Base-by-base conservation (phyloP, 1,140 invertebrate genomes). In the Leptoteleia sp. region DNA sequence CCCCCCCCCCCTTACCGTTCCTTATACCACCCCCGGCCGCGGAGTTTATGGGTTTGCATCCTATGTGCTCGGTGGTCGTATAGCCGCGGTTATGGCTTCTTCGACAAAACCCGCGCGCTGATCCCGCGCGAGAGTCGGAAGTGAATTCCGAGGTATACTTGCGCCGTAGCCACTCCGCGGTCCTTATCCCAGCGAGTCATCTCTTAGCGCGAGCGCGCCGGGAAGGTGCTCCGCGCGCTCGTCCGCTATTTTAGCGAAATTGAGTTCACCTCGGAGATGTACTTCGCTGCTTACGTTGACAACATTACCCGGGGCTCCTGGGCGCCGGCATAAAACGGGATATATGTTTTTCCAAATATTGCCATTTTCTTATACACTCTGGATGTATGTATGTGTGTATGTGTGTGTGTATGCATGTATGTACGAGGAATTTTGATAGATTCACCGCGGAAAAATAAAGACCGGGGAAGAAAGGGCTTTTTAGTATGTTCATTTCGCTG, bases 41-140 rank as follows among this genome's bases (percentile, higher is more conserved):
- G 82, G 83, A 83, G 83, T 89, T 89, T 89, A 89, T 89, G 87
- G 81, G 86, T 88, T 88, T 89, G 86, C 86, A 88, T 88, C 84
- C 86, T 87, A 87, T 88, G 87, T 84, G 81, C 86, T 84, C n/a
- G n/a, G n/a, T 68, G 85, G 81, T 83, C 86, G 83, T 89, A 87
- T 89, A 82, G n/a, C n/a, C 83, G 72, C 76, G 72, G 86, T 88
- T 88, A 88, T 87, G 82, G 80, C 83, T 76, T 80, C 79, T 76
- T 83, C 82, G 83, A 85, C 86, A 79, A 87, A 85, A 86, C 82
- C 81, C 73, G 76, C 72, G 57, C 76, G 79, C 75, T 81, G 79
- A 80, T 67, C 64, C 52, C 19, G 22, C 62, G n/a, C n/a, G n/a
- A n/a, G 42, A 59, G 31, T 75, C 68, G 70, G 62, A 75, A 71